Evolutionary conservation across 2,797 vertebrate species (phyloP), one percentile per base, ranked within the genome.

Genomic region (Eulemur coronatus): DNA sequence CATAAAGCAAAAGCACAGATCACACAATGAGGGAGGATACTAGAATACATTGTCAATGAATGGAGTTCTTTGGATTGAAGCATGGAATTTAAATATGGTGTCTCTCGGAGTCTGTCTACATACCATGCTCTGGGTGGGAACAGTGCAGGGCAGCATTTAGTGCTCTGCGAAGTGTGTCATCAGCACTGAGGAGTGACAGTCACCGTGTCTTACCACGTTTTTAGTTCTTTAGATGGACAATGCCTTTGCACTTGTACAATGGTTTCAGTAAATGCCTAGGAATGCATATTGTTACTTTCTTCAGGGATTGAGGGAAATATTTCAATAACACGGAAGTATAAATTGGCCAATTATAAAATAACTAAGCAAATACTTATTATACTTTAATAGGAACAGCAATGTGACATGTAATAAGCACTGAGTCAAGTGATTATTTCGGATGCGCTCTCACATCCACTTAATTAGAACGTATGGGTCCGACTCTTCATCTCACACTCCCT

Each of bases 1-100:
- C 65, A 11, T 76, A 95, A 87, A 63, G 6, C 57, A 59, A 76
- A 84, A 72, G 38, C 33, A 57, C 30, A 92, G 52, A 52, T 59
- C 18, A 6, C 12, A 1, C 57, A n/a, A 5, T 22, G 22, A 65
- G 17, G 17, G 55, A 69, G 78, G 48, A 7, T 52, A 33, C 72
- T 48, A 15, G n/a, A 52, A 35, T 20, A 35, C 4, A 0, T 65
- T 46, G 22, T 73, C 28, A 38, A 33, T 48, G 55, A 78, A 11
- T 13, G 24, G 41, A 38, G 17, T 38, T 61, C 86, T 85, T 75
- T 48, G 41, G n/a, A 35, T 17, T 12, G 13, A 86, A 82, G 75
- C 6, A 24, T 61, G 50, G 33, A 0, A 28, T 82, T 46, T 69
- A 35, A 38, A 26, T 61, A 5, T 30, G 50, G 4, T 3, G 15